A percentile compares a stretch with the other conserved stretches of the same genome.
phyloP scores from a whole-genome alignment of 2,888 invertebrate species.

The Epirrhoe tristata region DNA sequence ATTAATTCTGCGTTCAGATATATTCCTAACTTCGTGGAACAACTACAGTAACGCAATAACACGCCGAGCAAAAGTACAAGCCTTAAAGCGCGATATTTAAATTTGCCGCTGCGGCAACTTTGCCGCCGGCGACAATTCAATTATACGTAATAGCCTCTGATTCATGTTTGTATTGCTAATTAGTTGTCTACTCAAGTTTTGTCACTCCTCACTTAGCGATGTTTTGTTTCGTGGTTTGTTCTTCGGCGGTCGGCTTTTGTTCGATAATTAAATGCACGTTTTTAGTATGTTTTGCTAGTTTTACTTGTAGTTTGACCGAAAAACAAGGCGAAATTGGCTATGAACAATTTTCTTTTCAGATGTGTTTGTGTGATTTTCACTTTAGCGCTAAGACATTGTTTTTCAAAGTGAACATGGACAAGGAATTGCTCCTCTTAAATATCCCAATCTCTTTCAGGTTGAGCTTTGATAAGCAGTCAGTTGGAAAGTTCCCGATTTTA shows the following conservation, averaged over 20 bases:
- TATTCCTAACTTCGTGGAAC: constrained; percentile 44
- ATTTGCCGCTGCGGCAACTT: constrained; percentile 78
- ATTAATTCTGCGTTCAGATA: constrained; percentile 26
- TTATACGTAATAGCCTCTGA: constrained; percentile 85
- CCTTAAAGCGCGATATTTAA: constrained; percentile 81
- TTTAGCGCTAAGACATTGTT: too few species aligned
- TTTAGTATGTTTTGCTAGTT: constrained; percentile 48
- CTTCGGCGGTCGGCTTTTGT: constrained; percentile 68
- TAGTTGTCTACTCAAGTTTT: constrained; percentile 83
- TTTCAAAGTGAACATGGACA: too few species aligned
- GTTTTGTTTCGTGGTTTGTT: constrained; percentile 78
- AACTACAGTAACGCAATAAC: constrained; percentile 53
- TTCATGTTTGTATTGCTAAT: constrained; percentile 86
- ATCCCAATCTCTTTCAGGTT: too few species aligned
- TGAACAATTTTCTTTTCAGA: not conserved
- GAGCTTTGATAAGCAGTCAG: not conserved
- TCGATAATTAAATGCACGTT: constrained; percentile 67
- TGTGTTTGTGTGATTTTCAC: not conserved
- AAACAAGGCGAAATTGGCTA: not conserved
- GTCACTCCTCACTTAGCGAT: constrained; percentile 80
- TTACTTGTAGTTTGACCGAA: not conserved
- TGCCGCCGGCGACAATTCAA: constrained; percentile 82
- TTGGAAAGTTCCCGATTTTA: not conserved
- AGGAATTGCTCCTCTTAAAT: too few species aligned
- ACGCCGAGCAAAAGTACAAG: constrained; percentile 64